Conservation (phyloP, 2,888 invertebrate genomes). For the Pollenia angustigena region DNA sequence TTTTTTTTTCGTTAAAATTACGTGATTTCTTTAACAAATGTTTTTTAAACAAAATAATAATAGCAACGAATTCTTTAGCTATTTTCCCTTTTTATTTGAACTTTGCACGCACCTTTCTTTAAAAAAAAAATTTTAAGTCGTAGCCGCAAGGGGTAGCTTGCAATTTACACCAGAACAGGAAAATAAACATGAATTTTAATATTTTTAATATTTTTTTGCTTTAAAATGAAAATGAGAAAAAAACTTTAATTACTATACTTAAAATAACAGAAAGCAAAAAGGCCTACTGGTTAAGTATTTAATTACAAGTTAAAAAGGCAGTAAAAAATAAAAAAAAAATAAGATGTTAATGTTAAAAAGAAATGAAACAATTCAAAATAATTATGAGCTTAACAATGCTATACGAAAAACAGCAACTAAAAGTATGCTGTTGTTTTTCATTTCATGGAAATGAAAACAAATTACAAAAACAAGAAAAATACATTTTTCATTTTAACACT, state of each 20-base stretch:
- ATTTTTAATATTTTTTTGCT: slow-evolving; percentile 6
- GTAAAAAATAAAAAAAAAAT: neutral
- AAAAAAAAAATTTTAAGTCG: neutral
- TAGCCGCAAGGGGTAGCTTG: slow-evolving; percentile 4
- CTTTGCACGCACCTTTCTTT: slow-evolving; percentile 56
- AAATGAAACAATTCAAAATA: slow-evolving; percentile 61
- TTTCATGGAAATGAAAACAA: slow-evolving; percentile 5
- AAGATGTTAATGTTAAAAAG: slow-evolving; percentile 53
- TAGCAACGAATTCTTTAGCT: slow-evolving; percentile 29
- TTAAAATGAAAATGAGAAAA: neutral
- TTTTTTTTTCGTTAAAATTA: slow-evolving; percentile 51
- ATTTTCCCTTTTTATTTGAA: slow-evolving; percentile 47
- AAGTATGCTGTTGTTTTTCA: slow-evolving; percentile 56
- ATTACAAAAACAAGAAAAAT: neutral
- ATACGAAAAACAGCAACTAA: slow-evolving; percentile 8
- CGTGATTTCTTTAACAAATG: slow-evolving; percentile 71
- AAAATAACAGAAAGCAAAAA: slow-evolving; percentile 28
- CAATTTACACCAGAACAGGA: slow-evolving; percentile 62
- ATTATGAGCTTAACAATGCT: slow-evolving; percentile 47
- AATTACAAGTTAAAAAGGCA: slow-evolving; percentile 49
- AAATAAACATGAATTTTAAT: slow-evolving; percentile 70
- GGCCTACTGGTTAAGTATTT: slow-evolving; percentile 62
- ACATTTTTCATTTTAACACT: slow-evolving; percentile 35
- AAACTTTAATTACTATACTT: slow-evolving; percentile 39
- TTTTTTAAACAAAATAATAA: slow-evolving; percentile 68